These are phyloP conservation scores for Oophaga pumilio DNA, from an alignment of 2,113 vertebrate species.

Conservation along the genomic window DNA sequence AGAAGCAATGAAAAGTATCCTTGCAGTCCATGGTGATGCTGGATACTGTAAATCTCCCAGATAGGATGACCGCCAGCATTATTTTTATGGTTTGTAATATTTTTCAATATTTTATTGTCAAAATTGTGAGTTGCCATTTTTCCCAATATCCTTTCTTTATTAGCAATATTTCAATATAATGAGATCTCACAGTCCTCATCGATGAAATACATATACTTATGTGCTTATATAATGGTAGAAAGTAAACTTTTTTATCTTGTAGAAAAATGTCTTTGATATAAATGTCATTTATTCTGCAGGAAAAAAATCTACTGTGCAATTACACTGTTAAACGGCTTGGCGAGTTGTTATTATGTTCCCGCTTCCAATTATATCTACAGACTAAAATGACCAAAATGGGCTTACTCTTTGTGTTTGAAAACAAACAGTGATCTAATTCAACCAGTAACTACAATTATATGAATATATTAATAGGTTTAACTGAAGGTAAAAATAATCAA, in stretches of 20 bases:
- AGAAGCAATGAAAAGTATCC: background rate
- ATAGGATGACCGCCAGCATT: background rate
- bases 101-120: background rate
- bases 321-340: background rate
- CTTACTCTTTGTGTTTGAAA: slow-evolving; percentile 24
- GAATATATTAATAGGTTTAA: slow-evolving; percentile 10
- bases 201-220: slow-evolving; percentile 7
- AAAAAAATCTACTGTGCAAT: background rate
- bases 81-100: background rate
- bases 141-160: background rate
- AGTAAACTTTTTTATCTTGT: background rate
- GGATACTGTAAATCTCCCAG: background rate
- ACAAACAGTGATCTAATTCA: background rate
- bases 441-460: background rate
- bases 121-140: background rate
- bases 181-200: background rate
- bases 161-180: background rate
- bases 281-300: background rate
- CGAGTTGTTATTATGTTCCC: background rate
- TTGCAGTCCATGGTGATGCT: background rate
- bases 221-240: slow-evolving; percentile 13
- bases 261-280: background rate
- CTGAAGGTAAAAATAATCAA: slow-evolving; percentile 28
- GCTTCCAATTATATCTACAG: background rate
- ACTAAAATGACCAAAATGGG: background rate